Base-by-base conservation (phyloP, 1,140 invertebrate genomes). In the Zelostemma sp. region DNA sequence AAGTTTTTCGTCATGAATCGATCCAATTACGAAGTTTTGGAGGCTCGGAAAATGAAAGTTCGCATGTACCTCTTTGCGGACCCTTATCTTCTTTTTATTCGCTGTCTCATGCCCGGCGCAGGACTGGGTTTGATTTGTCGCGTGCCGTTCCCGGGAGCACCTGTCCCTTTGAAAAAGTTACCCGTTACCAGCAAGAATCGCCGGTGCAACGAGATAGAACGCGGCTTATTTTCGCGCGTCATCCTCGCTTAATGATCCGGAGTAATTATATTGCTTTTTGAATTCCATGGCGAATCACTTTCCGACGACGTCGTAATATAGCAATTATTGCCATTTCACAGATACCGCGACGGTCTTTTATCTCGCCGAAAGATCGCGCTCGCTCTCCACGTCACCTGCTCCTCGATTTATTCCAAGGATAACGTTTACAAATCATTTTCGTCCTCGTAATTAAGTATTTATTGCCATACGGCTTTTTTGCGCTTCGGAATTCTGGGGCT, bases 121-220 rank as follows among this genome's bases (percentile, higher is more conserved):
- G 28, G 73, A 72, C 57, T 59, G n/a, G 67, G 67, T 73, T 80
- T 74, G 79, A 82, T 81, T 82, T 81, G 80, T 83, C 81, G 77
- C 80, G 81, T 83, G 81, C 77, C 78, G 51, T 41, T 55, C 72
- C 40, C 54, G 19, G 33, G 57, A 60, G 67, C 78, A 80, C 79
- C 79, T 82, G 79, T 75, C 73, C 68, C 51, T 63, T n/a, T 67
- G 69, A 78, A 80, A 80, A 80, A 79, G 67, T 78, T 73, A 73
- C 71, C 71, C 73, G 71, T 74, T 73, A 75, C 57, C 66, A 75
- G 68, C n/a, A n/a, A 66, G 70, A 70, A 68, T 70, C 69, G 66
- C 21, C 58, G 48, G 48, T 43, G 73, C 75, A 77, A 80, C 74
- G 68, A n/a, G n/a, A n/a, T n/a, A 72, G 59, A 61, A 64, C 59